These are phyloP conservation scores for Girardia tigrina DNA, from an alignment of 2,888 invertebrate species.

Conservation along the genomic window DNA sequence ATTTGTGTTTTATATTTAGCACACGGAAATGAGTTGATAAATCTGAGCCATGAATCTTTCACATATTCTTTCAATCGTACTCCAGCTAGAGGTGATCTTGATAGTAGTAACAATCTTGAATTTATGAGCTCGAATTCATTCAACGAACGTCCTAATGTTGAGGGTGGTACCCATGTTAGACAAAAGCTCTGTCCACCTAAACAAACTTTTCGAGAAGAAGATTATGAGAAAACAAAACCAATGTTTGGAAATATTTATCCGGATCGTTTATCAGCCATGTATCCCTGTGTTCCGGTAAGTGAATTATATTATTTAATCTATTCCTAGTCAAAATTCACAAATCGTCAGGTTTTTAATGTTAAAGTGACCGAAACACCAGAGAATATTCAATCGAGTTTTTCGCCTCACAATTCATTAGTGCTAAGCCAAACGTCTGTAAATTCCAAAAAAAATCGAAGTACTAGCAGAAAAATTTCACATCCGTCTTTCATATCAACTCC, in stretches of 20 bases:
- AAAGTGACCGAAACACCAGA: neutral
- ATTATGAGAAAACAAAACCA: neutral
- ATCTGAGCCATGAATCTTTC: neutral
- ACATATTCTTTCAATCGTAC: neutral
- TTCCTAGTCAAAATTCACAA: neutral
- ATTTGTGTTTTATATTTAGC: no score
- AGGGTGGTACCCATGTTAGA: neutral
- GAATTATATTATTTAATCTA: neutral
- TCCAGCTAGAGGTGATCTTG: neutral
- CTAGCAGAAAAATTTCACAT: neutral
- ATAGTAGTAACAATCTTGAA: neutral
- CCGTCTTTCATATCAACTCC: neutral
- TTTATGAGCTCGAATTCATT: neutral
- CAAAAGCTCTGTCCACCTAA: neutral
- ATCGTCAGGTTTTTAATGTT: neutral
- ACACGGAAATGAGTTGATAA: neutral
- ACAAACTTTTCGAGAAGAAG: neutral
- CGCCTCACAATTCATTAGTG: neutral
- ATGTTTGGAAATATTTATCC: neutral
- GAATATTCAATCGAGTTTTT: neutral
- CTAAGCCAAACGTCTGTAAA: slow-evolving; percentile 9
- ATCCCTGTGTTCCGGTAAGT: neutral
- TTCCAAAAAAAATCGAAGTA: neutral
- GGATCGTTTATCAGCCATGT: neutral
- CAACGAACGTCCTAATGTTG: neutral